Evolutionary conservation across 1,140 invertebrate species (phyloP), one percentile per base, ranked within the genome.

Genomic region (Neuroterus valhalla): DNA sequence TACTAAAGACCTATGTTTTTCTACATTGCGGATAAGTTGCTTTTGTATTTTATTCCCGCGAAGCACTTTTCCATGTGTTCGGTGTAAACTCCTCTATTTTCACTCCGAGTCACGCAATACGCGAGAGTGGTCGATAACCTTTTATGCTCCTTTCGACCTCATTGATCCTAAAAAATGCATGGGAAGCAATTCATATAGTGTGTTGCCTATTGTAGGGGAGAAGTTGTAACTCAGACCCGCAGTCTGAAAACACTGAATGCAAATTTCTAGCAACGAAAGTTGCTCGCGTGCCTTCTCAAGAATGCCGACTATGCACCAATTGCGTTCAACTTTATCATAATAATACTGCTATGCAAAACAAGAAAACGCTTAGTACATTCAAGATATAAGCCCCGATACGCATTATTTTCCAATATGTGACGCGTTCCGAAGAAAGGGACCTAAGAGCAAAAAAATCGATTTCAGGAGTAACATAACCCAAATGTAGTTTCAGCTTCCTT

Each of bases 121-220:
- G 55, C 55, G 12, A 23, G 26, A 38, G 26, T 62, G 55, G 55
- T 62, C 55, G 55, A 62, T 62, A 62, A 62, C 55, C 55, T 62
- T 62, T 38, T 62, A 62, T 62, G 55, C 31, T 62, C 55, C 55
- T 62, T n/a, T 31, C 55, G 55, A 38, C 55, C 55, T 62, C 55
- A 62, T 62, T 62, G 55, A 62, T 62, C 31, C 55, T 62, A 62
- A 62, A 62, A 62, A 62, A 38, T 62, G 55, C 26, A 62, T 62
- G 26, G 21, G 55, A 62, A 62, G 55, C 55, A 62, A 62, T 62
- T 62, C n/a, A 38, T 62, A 62, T 62, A 23, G 23, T n/a, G 55
- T 26, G 26, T 62, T 62, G 31, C 4, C 55, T 62, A 62, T 38
- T 62, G 55, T 31, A n/a, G n/a, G 21, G 23, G 23, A 62, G 23